Base-by-base conservation (phyloP, 2,113 vertebrate genomes). In the Anseranas semipalmata region DNA sequence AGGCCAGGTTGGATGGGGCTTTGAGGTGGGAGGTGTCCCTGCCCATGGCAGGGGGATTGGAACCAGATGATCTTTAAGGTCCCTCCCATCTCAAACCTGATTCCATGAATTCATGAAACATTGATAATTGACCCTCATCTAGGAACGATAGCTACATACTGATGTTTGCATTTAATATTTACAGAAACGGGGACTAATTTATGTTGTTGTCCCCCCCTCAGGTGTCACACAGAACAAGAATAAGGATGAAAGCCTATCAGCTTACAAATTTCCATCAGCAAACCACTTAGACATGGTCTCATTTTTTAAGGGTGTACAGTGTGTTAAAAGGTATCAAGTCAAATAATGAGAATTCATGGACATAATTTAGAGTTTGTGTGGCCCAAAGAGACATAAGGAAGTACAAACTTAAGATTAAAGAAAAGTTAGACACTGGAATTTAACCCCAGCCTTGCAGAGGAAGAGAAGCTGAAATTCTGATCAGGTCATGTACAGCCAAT, bases 171-270 rank as follows among this genome's bases (percentile, higher is more conserved):
- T 83, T 81, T 17, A 50, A 39, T 25, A 66, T 15, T 27, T 93
- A 65, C 32, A 43, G 45, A 41, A 35, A 41, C 13, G 59, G 33
- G 24, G 18, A 35, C 33, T 22, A 30, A 50, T 48, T 35, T 62
- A 28, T 13, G n/a, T 24, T 35, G 21, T 35, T 18, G 3, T 3
- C 2, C 10, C 3, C 12, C 12, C 18, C 17, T 9, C 10, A 48
- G 13, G 4, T 27, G 32, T 33, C 12, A 55, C 43, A 52, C 21
- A 83, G 27, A 60, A n/a, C 19, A 55, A 63, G 22, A 67, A 41
- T 11, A 87, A 77, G 7, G 41, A 83, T 17, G 33, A 76, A 76
- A 19, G 55, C 13, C 2, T 66, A 39, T 8, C 32, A 45, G 27
- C 2, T 80, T 15, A 60, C 8, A 19, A 14, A 32, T 43, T 88